Evolutionary conservation across 2,888 invertebrate genomes (phyloP).

Genomic region (Orchesella flavescens): DNA sequence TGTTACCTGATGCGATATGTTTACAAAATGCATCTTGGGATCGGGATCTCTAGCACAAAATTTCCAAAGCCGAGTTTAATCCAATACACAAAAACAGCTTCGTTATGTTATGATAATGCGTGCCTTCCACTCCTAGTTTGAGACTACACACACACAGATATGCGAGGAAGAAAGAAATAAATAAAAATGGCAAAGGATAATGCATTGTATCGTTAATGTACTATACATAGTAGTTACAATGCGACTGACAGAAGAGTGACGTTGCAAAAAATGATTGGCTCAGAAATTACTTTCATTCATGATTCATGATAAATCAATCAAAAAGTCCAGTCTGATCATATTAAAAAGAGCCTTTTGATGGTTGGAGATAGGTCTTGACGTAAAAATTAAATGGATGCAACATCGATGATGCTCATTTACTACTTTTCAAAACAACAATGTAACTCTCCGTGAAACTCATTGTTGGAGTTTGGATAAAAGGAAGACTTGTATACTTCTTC

Average conservation of each 20-base stretch:
- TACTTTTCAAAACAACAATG: too few species aligned
- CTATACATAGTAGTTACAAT: background rate
- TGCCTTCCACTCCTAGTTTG: background rate
- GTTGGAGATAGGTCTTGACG: too few species aligned
- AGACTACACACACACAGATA: too few species aligned
- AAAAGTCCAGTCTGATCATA: conserved; percentile 9
- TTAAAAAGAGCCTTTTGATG: too few species aligned
- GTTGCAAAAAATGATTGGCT: conserved; percentile 36
- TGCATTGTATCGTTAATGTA: background rate
- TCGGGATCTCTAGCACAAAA: background rate
- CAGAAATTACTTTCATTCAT: conserved; percentile 31
- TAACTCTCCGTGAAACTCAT: too few species aligned
- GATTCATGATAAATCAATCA: conserved; percentile 58
- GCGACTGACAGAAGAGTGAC: conserved; percentile 55
- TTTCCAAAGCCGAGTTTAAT: background rate
- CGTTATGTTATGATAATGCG: background rate
- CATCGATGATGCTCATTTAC: too few species aligned
- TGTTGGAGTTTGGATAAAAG: too few species aligned
- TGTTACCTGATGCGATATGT: too few species aligned
- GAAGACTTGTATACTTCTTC: too few species aligned
- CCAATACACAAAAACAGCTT: background rate
- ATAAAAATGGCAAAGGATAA: too few species aligned
- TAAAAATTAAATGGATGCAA: too few species aligned
- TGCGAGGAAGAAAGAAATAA: background rate
- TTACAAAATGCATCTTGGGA: too few species aligned